Base-by-base conservation (phyloP, 2,797 vertebrate genomes). In the Phrynocephalus vlangalii region DNA sequence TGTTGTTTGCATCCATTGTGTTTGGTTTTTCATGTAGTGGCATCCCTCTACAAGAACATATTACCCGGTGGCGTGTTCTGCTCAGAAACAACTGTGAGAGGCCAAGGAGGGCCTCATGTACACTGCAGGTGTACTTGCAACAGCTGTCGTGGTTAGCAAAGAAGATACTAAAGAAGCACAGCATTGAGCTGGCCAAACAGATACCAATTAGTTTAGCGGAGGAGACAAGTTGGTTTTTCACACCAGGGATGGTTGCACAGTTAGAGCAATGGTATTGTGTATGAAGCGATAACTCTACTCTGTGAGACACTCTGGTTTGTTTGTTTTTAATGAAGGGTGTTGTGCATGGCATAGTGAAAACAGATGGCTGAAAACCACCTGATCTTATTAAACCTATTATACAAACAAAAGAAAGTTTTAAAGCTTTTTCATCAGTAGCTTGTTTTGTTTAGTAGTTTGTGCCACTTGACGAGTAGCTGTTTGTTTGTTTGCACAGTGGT, bases 131-230 rank as follows among this genome's bases (percentile, higher is more conserved):
- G 92, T 94, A 89, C 48, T 79, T 95, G 77, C 67, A 95, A 78
- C 93, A 96, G 92, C 94, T 96, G 94, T 92, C 91, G 86, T 83
- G 76, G 28, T 94, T 95, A 94, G 93, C 94, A 92, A 22, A 89
- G 84, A 88, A 70, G 83, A 60, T 93, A 56, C 48, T 88, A 66
- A 84, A 92, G 68, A 95, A 86, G 79, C 77, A 86, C 52, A 90
- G 71, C 9, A 11, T 93, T 93, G 91, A 90, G 89, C 91, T 96
- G 89, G 87, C 92, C 90, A 79, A 90, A n/a, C 83, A 92, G 86
- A 89, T 92, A 91, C 87, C 92, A 30, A 83, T 94, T 94, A 95
- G 88, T 94, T 95, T 30, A 86, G 83, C 90, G 79, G 90, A 90
- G 92, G 67, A 83, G 86, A 48, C 0, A 67, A 73, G 48, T 77